Percentiles rank a stretch among this genome's conserved stretches.
Conservation (phyloP, 2,113 vertebrate genomes). For the Ceuthmochares aereus region DNA sequence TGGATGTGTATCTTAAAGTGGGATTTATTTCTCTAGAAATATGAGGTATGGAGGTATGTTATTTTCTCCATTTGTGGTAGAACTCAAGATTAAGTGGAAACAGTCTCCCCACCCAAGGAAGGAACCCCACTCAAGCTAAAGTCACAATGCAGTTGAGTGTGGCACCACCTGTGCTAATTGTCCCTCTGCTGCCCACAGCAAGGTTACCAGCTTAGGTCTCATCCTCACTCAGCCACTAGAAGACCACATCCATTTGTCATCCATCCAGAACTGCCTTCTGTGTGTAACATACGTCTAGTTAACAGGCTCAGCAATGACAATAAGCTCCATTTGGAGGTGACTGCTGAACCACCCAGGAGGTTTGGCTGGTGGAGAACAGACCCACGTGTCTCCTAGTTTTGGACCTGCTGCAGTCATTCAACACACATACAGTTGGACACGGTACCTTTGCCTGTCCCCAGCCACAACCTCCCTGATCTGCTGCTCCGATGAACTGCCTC, state of each 20-base stretch:
- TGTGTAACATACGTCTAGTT: slow-evolving; percentile 39
- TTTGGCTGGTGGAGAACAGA: slow-evolving; percentile 14
- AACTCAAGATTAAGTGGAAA: background rate
- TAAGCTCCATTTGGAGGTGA: background rate
- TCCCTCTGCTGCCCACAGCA: background rate
- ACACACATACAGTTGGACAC: background rate
- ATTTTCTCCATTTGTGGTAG: background rate
- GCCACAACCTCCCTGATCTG: fast-evolving
- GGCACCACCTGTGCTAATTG: background rate
- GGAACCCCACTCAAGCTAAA: background rate
- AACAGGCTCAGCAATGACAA: background rate
- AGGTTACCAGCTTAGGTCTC: background rate
- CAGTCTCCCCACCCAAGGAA: background rate
- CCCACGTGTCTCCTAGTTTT: background rate
- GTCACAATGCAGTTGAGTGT: background rate
- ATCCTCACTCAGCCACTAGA: background rate
- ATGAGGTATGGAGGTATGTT: fast-evolving
- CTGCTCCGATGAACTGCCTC: fast-evolving
- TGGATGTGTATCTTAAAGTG: background rate
- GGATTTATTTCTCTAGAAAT: background rate
- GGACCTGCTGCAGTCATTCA: background rate
- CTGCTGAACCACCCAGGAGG: slow-evolving; percentile 7
- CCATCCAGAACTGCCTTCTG: background rate
- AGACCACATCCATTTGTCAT: slow-evolving; percentile 13
- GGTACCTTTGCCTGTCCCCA: background rate